Percentiles rank a stretch among this genome's conserved stretches.
These are phyloP conservation scores for Virgularia gustaviana DNA, from an alignment of 92 coral and sea anemone species.

Conservation along the genomic window DNA sequence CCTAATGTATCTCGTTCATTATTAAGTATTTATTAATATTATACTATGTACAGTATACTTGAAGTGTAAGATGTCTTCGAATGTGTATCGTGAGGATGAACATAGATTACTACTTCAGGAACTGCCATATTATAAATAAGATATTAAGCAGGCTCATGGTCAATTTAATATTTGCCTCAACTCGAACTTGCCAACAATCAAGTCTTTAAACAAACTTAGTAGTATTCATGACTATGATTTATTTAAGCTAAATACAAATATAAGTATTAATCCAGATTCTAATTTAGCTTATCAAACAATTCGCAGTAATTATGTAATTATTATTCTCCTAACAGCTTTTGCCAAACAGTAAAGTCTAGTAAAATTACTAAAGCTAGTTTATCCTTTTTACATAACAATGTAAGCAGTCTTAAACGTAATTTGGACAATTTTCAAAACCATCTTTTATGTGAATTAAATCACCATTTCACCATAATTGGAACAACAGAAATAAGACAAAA, in stretches of 20 bases:
- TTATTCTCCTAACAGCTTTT: constrained; percentile 43
- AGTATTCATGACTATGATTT: constrained; percentile 34
- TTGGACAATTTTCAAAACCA: constrained; percentile 51
- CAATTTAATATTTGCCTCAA: constrained; percentile 24
- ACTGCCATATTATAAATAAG: constrained; percentile 30
- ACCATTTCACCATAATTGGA: constrained; percentile 50
- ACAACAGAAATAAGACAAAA: constrained; percentile 56
- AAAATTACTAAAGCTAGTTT: not conserved
- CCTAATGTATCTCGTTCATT: not conserved
- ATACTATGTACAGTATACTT: too few relatives aligned
- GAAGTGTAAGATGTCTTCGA: constrained; percentile 1
- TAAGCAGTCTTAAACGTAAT: constrained; percentile 50
- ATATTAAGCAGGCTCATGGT: constrained; percentile 14
- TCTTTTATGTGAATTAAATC: constrained; percentile 41
- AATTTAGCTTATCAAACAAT: constrained; percentile 21
- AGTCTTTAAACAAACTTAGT: constrained; percentile 31
- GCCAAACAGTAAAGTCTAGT: constrained; percentile 5
- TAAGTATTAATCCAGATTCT: constrained; percentile 13
- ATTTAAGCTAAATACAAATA: not conserved
- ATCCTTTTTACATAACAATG: constrained; percentile 35
- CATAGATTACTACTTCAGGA: constrained; percentile 27
- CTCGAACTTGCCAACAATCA: constrained; percentile 17
- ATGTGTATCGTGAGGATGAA: not conserved
- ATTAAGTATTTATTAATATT: too few relatives aligned
- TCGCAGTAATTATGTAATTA: constrained; percentile 43